These are phyloP conservation scores for Otolemur crassicaudatus DNA, from an alignment of 2,797 vertebrate genomes.

Conservation along the genomic window DNA sequence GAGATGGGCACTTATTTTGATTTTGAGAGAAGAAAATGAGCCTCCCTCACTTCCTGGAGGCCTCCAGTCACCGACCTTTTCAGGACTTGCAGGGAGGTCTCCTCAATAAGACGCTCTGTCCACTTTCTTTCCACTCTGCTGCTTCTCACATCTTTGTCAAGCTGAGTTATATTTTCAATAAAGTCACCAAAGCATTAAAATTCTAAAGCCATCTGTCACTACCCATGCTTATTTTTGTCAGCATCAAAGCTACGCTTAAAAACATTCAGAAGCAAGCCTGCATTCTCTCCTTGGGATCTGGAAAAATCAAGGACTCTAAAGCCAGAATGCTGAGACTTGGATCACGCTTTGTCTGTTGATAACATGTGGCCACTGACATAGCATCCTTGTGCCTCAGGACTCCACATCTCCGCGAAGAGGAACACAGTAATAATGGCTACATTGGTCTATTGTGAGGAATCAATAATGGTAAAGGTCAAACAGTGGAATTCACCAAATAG, in stretches of 20 bases:
- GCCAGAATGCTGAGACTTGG: neutral
- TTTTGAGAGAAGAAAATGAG: neutral
- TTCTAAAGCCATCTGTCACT: conserved; percentile 58
- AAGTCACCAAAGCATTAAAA: conserved; percentile 53
- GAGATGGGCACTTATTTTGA: neutral
- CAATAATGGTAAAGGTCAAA: neutral
- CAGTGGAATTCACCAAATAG: too few relatives aligned
- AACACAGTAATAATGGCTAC: too few relatives aligned
- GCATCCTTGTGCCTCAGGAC: neutral
- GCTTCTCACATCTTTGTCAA: conserved; percentile 27
- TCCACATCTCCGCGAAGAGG: neutral
- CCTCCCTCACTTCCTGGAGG: neutral
- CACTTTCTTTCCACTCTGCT: neutral
- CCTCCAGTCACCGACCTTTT: neutral
- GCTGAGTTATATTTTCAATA: conserved; percentile 53
- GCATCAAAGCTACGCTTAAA: neutral
- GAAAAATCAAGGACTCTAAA: neutral
- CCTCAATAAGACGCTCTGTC: neutral
- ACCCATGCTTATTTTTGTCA: neutral
- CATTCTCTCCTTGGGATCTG: neutral
- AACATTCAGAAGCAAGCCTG: neutral
- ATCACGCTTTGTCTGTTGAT: fast-evolving
- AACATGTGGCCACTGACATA: neutral
- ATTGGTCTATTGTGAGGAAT: neutral
- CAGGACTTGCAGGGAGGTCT: neutral